Evolutionary conservation across 2,797 vertebrate genomes (phyloP).

Genomic region (Pangasius djambal): DNA sequence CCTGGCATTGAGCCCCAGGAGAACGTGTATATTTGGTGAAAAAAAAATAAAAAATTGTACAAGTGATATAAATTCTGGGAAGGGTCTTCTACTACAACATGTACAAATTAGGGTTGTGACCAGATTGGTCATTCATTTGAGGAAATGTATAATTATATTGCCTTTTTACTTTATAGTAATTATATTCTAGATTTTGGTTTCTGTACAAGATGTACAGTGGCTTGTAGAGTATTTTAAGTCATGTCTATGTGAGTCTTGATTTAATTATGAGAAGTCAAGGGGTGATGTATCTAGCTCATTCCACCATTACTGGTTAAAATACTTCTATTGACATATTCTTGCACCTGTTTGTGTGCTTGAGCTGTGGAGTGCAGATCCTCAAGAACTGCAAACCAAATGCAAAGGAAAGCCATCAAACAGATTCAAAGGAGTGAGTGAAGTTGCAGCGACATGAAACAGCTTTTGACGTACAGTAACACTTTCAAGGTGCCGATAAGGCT

Average conservation of each 20-base stretch:
- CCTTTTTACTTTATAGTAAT: background rate
- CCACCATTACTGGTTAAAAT: conserved; percentile 30
- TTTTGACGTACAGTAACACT: conserved; percentile 78
- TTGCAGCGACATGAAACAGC: conserved; percentile 60
- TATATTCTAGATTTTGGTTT: background rate
- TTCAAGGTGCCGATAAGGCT: conserved; percentile 81
- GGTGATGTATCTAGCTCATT: conserved; percentile 37
- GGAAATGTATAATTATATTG: no score
- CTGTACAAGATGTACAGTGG: background rate
- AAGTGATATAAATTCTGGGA: no score
- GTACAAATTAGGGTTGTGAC: no score
- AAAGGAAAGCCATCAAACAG: conserved; percentile 73
- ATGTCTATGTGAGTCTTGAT: background rate
- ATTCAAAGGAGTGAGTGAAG: conserved; percentile 77
- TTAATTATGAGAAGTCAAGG: background rate
- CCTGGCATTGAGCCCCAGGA: no score
- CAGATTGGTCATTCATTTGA: no score
- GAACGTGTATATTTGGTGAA: no score
- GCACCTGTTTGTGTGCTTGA: conserved; percentile 36
- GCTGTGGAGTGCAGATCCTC: conserved; percentile 39
- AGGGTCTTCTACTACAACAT: no score
- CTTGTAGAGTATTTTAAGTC: background rate
- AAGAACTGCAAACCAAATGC: conserved; percentile 50
- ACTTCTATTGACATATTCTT: conserved; percentile 14
- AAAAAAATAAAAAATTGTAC: no score